These are phyloP conservation scores for Acanthosepion lycidas DNA, from an alignment of 2,888 invertebrate genomes.

Conservation along the genomic window DNA sequence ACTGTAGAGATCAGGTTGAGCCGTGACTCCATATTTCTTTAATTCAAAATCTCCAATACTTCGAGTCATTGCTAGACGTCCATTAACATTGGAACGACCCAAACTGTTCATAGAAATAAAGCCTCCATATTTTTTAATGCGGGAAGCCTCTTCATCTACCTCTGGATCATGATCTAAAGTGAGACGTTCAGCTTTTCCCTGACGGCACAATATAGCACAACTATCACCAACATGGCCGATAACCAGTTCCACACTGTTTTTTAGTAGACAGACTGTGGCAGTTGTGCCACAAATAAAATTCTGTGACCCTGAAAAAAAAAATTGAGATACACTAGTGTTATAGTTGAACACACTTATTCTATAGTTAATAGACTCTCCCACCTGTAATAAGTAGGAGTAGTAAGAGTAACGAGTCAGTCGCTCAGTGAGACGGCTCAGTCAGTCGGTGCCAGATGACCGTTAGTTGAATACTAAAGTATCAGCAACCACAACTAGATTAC, in stretches of 20 bases:
- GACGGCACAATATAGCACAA: constrained; percentile 76
- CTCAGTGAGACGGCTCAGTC: too few species aligned
- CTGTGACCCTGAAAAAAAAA: constrained; percentile 56
- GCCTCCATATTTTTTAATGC: constrained; percentile 75
- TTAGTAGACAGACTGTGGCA: constrained; percentile 77
- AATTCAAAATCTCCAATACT: constrained; percentile 77
- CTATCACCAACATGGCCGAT: constrained; percentile 78
- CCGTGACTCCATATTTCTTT: constrained; percentile 76
- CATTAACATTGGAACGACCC: constrained; percentile 75
- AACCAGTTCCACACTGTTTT: constrained; percentile 75
- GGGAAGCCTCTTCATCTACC: constrained; percentile 73
- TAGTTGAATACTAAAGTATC: too few species aligned
- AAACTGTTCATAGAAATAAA: constrained; percentile 73
- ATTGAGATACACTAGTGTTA: too few species aligned
- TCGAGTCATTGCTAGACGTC: constrained; percentile 77
- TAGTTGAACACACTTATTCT: too few species aligned
- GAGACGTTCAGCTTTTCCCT: constrained; percentile 74
- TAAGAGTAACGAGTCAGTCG: too few species aligned
- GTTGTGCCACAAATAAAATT: constrained; percentile 76
- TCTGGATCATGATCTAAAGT: constrained; percentile 76
- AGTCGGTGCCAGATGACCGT: too few species aligned
- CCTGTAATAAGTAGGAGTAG: too few species aligned
- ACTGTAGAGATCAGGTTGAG: constrained; percentile 74
- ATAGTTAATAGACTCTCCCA: too few species aligned
- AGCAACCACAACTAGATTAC: too few species aligned